phyloP scores from a whole-genome alignment of 2,888 invertebrate genomes.

The Itoplectis maculator region DNA sequence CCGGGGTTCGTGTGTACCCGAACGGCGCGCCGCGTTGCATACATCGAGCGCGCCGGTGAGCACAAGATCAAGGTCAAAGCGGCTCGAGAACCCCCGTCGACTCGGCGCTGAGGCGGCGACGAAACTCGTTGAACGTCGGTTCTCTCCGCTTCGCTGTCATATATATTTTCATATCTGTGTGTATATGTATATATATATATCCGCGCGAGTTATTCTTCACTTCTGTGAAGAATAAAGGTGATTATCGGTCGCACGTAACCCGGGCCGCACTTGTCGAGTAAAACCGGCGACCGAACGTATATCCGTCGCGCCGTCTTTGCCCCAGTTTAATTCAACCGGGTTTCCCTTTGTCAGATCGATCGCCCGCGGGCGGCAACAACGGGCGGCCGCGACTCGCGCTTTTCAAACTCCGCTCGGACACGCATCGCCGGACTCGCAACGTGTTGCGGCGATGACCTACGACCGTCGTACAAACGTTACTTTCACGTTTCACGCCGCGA shows the following conservation, averaged over 20 bases:
- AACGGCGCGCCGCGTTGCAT: slow-evolving; percentile 12
- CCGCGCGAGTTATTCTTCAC: not conserved
- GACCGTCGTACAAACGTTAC: not conserved
- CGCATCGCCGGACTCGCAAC: not conserved
- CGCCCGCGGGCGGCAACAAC: not conserved
- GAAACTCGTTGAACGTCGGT: too few species aligned
- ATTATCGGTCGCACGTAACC: too few species aligned
- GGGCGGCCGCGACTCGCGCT: not conserved
- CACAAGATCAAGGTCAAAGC: slow-evolving; percentile 50
- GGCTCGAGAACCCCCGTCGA: slow-evolving; percentile 13
- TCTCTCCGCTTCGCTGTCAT: too few species aligned
- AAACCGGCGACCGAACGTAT: too few species aligned
- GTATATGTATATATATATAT: too few species aligned
- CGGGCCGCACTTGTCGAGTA: too few species aligned
- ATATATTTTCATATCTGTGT: too few species aligned
- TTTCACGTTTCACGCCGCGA: not conserved
- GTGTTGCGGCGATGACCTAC: not conserved
- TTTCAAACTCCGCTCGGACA: not conserved
- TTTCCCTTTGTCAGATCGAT: too few species aligned
- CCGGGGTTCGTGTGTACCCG: not conserved
- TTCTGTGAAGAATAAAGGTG: too few species aligned
- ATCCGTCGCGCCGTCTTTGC: too few species aligned
- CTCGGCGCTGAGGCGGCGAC: not conserved
- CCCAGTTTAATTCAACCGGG: too few species aligned
- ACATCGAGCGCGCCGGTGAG: not conserved